phyloP scores from a whole-genome alignment of 1,140 invertebrate species.

The Dolichoris vasculosae region DNA sequence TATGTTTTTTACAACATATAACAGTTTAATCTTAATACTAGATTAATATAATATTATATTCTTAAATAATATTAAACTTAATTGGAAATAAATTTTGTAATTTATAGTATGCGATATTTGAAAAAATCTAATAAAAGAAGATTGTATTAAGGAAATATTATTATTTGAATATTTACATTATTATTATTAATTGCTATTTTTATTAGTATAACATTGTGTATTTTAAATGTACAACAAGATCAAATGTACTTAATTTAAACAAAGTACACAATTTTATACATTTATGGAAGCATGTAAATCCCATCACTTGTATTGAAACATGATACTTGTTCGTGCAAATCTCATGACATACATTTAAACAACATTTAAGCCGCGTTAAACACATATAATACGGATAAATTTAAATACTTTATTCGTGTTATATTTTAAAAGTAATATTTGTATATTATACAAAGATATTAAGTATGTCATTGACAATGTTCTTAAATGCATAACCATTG shows the following conservation, averaged over 20 bases:
- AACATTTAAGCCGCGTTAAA: background rate
- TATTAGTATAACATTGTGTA: background rate
- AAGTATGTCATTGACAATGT: background rate
- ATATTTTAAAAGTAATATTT: constrained; percentile 3
- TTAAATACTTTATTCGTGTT: background rate
- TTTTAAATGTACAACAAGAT: background rate
- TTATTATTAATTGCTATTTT: background rate
- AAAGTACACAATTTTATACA: background rate
- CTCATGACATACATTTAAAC: background rate
- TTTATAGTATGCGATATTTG: too few relatives aligned
- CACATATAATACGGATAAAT: background rate
- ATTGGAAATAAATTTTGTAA: too few relatives aligned
- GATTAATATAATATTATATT: too few relatives aligned
- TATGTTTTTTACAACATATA: too few relatives aligned
- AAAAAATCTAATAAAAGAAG: background rate
- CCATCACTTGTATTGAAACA: background rate
- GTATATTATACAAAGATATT: background rate
- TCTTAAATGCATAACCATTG: background rate
- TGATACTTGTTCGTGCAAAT: constrained; percentile 11
- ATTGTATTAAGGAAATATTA: background rate
- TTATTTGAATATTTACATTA: background rate
- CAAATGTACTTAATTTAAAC: background rate
- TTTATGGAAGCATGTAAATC: background rate
- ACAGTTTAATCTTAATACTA: too few relatives aligned
- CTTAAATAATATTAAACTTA: too few relatives aligned